Evolutionary conservation across 2,797 vertebrate species (phyloP), one percentile per base, ranked within the genome.

Genomic region (Pteronotus mesoamericanus): DNA sequence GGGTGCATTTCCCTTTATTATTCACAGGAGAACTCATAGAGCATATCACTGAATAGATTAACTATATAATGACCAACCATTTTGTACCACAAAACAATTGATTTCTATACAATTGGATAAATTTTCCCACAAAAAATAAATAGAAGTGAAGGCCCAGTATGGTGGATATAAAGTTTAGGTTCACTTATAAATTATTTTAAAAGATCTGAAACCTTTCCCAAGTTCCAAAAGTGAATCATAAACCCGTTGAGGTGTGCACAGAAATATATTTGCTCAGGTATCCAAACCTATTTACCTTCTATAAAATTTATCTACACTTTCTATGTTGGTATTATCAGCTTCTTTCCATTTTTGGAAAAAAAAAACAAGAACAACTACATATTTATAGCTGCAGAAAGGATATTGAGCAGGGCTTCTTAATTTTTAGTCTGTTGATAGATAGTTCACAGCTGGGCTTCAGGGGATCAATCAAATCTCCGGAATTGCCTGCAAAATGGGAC

Each of bases 161-260:
- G 2, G 39, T 51, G 16, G 34, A 34, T 71, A 75, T 46, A 72
- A 61, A 94, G 53, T 79, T 92, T 71, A 91, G 37, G 14, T 72
- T 96, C 57, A 69, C 64, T 84, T 80, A 64, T 32, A 83, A 88
- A 92, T 90, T 9, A 5, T 18, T 84, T 80, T 92, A 44, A 77
- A 77, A 94, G 34, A 37, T 79, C 82, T 91, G 53, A 61, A 91
- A 80, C 18, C 6, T 83, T 95, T 91, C 19, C 18, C 66, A 87
- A 80, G 39, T 66, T 95, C 24, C 86, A 61, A 96, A 89, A 94
- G 55, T 42, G 51, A 97, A 91, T 88, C 42, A 91, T 64, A 83
- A 91, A 95, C 22, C 18, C 75, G n/a, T 18, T 92, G 71, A 91
- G 39, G 51, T 37, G 2, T 94, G 26, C 51, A 57, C 9, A 77